Evolutionary conservation across 2,113 vertebrate genomes (phyloP).

Genomic region (Phalacrocorax carbo): DNA sequence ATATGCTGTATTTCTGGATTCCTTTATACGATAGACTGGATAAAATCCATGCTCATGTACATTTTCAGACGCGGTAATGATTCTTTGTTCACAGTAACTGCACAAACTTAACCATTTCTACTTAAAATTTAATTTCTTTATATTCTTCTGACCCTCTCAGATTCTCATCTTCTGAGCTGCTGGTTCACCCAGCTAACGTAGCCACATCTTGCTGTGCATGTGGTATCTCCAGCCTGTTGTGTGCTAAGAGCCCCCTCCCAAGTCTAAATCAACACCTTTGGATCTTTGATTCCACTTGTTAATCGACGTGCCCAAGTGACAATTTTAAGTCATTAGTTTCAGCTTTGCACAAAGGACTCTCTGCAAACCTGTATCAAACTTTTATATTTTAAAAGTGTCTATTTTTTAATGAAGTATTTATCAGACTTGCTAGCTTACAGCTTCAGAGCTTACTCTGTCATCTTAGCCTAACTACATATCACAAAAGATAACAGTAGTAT

Average conservation of each 20-base stretch:
- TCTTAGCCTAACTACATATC: background rate
- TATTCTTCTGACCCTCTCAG: background rate
- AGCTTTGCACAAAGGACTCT: background rate
- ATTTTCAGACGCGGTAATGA: background rate
- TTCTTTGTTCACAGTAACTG: background rate
- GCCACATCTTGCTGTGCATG: background rate
- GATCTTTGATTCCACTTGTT: background rate
- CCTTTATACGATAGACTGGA: background rate
- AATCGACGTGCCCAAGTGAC: background rate
- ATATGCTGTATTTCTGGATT: background rate
- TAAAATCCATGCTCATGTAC: background rate
- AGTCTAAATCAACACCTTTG: background rate
- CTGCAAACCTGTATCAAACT: background rate
- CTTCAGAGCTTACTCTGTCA: background rate
- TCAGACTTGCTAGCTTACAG: background rate
- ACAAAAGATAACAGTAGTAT: background rate
- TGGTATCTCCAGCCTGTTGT: background rate
- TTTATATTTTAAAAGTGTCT: background rate
- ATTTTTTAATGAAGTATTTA: background rate
- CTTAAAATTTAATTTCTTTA: background rate
- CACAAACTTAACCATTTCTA: background rate
- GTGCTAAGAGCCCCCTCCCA: background rate
- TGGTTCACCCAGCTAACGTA: background rate
- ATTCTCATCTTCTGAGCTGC: background rate
- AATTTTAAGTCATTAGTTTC: background rate